Evolutionary conservation across 2,797 vertebrate genomes (phyloP), one percentile per base, ranked within the genome.

Genomic region (Microctenopoma stevenorrisi): DNA sequence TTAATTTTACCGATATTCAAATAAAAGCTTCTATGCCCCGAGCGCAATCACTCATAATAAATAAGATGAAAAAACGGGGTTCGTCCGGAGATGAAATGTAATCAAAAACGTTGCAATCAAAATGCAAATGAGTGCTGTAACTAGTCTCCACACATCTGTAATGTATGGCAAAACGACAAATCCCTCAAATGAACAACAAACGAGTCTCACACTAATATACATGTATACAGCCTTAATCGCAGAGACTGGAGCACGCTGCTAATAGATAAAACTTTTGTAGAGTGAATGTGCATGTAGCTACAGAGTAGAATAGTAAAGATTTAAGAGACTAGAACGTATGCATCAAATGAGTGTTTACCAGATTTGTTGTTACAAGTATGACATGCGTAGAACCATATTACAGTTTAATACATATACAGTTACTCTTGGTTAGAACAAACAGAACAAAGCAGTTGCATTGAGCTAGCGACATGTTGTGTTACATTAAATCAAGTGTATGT

Each of bases 201-300:
- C 49, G 16, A 49, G 28, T 47, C 40, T 28, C 37, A 70, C 40
- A 22, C 22, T 22, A 22, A 22, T 22, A 22, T 22, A 22, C 22
- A 22, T 22, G 22, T 22, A 72, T 64, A 78, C 74, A 79, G 52
- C 71, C 48, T 71, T 73, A 82, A 85, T 84, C 64, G 64, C 68
- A 70, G 58, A 63, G 75, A 72, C 72, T 30, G 50, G 48, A 75
- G 56, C 33, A 13, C 8, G 15, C 64, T 37, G 67, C 68, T 78
- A 22, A 22, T 22, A 22, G 22, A 22, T 22, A 35, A 26, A 26
- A 43, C 43, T 73, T 59, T 64, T 22, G 22, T 59, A 55, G 52
- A 13, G 65, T 35, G 12, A 49, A 74, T 63, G 58, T 57, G 14
- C 15, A 49, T 38, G 16, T 44, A 60, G 38, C 30, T 53, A 33